Evolutionary conservation across 2,113 vertebrate genomes (phyloP).

Genomic region (Lipotes vexillifer): DNA sequence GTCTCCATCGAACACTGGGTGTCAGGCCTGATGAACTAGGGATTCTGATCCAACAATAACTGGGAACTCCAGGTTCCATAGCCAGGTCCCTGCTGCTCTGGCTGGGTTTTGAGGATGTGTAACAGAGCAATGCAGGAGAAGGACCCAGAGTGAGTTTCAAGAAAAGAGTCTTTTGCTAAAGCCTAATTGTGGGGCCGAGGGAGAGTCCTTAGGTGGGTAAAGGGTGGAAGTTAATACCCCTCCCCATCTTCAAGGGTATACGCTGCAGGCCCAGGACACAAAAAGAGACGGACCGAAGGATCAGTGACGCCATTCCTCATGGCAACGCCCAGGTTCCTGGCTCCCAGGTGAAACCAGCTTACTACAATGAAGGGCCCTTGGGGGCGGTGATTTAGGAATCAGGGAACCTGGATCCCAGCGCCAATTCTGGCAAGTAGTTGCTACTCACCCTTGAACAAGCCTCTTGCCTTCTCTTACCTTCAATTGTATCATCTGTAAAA

Average conservation of each 20-base stretch:
- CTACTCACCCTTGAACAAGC: not conserved
- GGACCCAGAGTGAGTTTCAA: not conserved
- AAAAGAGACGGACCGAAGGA: not conserved
- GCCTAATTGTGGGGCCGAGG: not conserved
- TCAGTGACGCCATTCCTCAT: not conserved
- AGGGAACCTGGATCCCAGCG: not conserved
- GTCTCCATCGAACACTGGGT: not conserved
- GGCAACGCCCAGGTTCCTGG: rapidly evolving
- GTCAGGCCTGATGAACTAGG: not conserved
- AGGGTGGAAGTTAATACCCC: not conserved
- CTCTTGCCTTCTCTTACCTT: not conserved
- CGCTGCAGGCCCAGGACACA: rapidly evolving
- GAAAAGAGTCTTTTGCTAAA: not conserved
- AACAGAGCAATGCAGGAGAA: not conserved
- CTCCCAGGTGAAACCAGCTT: not conserved
- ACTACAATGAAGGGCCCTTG: not conserved
- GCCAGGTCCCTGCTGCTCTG: not conserved
- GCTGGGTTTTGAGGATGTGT: not conserved
- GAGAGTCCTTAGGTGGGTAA: not conserved
- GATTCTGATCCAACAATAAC: not conserved
- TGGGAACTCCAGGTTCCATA: not conserved
- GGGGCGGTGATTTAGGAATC: not conserved
- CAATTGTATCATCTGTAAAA: not conserved
- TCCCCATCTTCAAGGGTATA: not conserved
- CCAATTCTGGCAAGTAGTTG: not conserved